Percentiles rank a stretch among this genome's conserved stretches.
Conservation (phyloP, 1,140 invertebrate genomes). For the Heliconius melpomene region DNA sequence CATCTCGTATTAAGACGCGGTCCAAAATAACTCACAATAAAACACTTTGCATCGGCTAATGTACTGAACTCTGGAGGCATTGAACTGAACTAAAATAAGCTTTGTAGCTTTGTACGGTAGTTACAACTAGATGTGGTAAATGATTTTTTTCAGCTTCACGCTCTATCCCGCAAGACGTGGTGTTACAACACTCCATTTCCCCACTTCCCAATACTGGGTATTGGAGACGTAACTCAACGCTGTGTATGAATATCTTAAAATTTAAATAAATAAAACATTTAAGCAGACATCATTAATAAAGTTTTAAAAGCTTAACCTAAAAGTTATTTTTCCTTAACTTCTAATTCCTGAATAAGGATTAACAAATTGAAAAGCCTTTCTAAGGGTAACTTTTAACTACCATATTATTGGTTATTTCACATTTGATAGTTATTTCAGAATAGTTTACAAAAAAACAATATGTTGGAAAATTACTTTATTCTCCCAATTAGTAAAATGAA, state of each 20-base stretch:
- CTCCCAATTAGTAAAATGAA: background rate
- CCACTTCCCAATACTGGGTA: too few relatives aligned
- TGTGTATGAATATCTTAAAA: too few relatives aligned
- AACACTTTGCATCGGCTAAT: conserved; percentile 22
- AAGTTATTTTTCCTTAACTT: background rate
- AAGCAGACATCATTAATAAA: background rate
- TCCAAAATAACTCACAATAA: conserved; percentile 20
- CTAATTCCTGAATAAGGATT: background rate
- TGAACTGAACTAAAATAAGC: conserved; percentile 20
- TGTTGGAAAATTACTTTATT: background rate
- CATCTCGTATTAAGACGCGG: conserved; percentile 9
- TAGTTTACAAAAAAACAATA: background rate
- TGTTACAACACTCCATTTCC: too few relatives aligned
- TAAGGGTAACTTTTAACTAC: background rate
- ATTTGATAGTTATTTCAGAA: too few relatives aligned
- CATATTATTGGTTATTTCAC: too few relatives aligned
- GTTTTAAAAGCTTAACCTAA: background rate
- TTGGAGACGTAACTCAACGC: too few relatives aligned
- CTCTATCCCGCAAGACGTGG: background rate
- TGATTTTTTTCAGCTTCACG: background rate
- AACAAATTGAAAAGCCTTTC: background rate
- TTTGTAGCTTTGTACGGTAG: background rate
- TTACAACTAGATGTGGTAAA: conserved; percentile 10
- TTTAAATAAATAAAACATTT: too few relatives aligned
- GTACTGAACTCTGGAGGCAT: conserved; percentile 19